These are phyloP conservation scores for Sminthurides aquaticus DNA, from an alignment of 2,888 invertebrate genomes.

Conservation along the genomic window DNA sequence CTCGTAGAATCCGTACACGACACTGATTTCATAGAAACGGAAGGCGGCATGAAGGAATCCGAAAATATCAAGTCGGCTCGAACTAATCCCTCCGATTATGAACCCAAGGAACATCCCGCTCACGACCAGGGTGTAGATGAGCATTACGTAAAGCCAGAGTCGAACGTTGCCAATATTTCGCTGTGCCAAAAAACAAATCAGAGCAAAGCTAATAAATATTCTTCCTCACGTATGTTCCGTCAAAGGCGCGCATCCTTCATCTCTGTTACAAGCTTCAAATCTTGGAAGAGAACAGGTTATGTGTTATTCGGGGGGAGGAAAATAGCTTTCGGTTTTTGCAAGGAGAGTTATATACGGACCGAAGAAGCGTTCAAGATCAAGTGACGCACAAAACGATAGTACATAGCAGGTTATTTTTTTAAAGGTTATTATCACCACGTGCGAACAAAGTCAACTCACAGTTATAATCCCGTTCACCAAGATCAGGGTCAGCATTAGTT, in stretches of 20 bases:
- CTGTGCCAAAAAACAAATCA: constrained; percentile 3
- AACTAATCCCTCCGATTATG: constrained; percentile 12
- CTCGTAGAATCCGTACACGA: constrained; percentile 15
- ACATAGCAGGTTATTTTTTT: no score
- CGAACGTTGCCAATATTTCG: neutral
- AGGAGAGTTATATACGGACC: no score
- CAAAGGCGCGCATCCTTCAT: no score
- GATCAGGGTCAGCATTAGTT: neutral
- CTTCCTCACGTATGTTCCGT: no score
- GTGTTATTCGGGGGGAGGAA: no score
- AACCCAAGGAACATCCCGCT: constrained; percentile 15
- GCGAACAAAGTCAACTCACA: neutral
- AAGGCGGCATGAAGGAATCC: constrained; percentile 11
- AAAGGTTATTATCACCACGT: no score
- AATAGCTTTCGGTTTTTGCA: no score
- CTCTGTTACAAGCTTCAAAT: neutral
- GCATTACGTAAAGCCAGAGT: constrained; percentile 12
- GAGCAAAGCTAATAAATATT: no score
- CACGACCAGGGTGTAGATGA: constrained; percentile 13
- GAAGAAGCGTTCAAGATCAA: no score
- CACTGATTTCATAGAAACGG: constrained; percentile 11
- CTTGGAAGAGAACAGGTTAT: neutral
- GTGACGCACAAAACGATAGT: no score
- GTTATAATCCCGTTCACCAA: constrained; percentile 3
- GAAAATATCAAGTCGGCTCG: neutral